These are phyloP conservation scores for Tipula vernalis DNA, from an alignment of 2,888 invertebrate genomes.

Conservation along the genomic window DNA sequence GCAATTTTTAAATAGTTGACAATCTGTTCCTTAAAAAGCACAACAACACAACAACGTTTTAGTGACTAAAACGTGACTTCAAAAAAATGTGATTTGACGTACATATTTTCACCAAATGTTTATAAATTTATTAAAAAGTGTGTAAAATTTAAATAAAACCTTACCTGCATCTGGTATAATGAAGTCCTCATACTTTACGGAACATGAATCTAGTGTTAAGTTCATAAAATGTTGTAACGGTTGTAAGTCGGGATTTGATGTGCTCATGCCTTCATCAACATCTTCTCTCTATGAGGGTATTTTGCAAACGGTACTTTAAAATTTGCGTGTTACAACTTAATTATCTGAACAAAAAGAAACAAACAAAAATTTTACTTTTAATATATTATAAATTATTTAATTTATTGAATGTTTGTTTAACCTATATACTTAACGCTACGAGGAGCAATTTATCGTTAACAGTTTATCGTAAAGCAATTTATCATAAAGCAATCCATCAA, in stretches of 20 bases:
- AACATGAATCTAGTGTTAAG: constrained; percentile 16
- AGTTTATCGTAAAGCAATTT: too few species aligned
- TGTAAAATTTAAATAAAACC: not conserved
- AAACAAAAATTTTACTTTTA: not conserved
- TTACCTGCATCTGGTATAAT: constrained; percentile 17
- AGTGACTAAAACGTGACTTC: too few species aligned
- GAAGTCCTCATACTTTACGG: constrained; percentile 16
- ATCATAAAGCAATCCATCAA: too few species aligned
- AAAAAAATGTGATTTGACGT: too few species aligned
- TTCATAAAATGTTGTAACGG: constrained; percentile 12
- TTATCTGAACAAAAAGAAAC: not conserved
- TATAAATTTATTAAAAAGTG: not conserved
- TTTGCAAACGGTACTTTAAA: not conserved
- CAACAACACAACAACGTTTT: too few species aligned
- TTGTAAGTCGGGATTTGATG: not conserved
- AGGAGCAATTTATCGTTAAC: too few species aligned
- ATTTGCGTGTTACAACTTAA: not conserved
- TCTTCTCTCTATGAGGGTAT: not conserved
- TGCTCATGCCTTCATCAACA: not conserved
- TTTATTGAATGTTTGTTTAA: too few species aligned
- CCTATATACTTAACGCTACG: too few species aligned
- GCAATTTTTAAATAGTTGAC: too few species aligned
- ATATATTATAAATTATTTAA: too few species aligned
- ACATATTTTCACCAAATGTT: too few species aligned
- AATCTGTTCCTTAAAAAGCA: too few species aligned